Conservation (phyloP, 1,140 invertebrate species). For the Caenorhabditis inopinata region DNA sequence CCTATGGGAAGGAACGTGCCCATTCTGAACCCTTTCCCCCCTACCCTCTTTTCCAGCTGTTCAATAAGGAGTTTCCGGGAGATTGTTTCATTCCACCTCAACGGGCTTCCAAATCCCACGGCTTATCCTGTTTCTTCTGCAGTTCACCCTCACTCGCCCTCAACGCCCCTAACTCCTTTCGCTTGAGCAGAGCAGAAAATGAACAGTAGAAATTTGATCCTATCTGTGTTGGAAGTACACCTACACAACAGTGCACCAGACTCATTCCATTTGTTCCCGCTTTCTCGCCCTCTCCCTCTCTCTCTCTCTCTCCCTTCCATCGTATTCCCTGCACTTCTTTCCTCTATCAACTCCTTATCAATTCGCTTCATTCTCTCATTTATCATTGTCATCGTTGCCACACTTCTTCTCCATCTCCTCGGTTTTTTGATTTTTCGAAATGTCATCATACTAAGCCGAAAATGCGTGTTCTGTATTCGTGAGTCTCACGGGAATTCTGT, state of each 20-base stretch:
- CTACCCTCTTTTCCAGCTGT: background rate
- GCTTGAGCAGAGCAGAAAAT: constrained; percentile 9
- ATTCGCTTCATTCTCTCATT: background rate
- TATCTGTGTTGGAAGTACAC: constrained; percentile 5
- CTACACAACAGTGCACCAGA: background rate
- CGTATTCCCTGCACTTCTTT: background rate
- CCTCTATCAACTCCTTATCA: background rate
- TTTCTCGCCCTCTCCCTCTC: background rate
- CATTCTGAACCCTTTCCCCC: background rate
- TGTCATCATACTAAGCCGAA: background rate
- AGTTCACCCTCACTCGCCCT: no score
- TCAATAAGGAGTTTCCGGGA: background rate
- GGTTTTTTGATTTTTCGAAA: background rate
- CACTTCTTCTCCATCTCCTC: background rate
- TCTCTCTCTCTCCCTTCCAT: background rate
- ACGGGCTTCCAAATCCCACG: constrained; percentile 2
- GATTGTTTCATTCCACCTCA: constrained; percentile 17
- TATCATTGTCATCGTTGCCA: constrained; percentile 12
- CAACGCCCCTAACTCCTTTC: no score
- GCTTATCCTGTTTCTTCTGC: background rate
- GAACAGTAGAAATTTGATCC: background rate
- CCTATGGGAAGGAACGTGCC: no score
- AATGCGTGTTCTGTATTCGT: background rate
- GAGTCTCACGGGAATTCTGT: background rate
- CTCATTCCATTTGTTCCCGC: background rate